Conservation (phyloP, 2,888 invertebrate genomes). For the Oligia latruncula region DNA sequence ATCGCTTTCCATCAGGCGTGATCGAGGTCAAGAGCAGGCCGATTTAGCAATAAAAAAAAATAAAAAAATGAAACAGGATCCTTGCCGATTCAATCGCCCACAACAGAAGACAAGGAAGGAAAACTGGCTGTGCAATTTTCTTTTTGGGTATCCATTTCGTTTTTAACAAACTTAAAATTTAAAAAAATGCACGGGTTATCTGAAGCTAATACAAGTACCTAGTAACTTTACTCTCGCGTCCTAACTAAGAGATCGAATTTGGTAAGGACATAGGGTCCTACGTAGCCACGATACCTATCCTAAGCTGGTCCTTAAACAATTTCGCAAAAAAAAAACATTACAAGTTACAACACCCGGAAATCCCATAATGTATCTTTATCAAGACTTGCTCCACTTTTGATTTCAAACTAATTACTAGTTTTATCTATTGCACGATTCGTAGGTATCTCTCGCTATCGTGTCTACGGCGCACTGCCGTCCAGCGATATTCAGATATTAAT, state of each 20-base stretch:
- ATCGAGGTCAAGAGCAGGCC: too few relatives aligned
- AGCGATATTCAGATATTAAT: conserved; percentile 55
- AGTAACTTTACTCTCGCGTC: too few relatives aligned
- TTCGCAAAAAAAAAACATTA: neutral
- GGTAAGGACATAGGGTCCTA: neutral
- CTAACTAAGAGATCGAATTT: too few relatives aligned
- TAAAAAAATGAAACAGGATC: neutral
- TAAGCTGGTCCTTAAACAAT: neutral
- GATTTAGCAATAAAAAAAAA: too few relatives aligned
- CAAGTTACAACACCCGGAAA: conserved; percentile 20
- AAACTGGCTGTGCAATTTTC: neutral
- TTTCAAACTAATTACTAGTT: conserved; percentile 41
- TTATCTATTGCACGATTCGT: conserved; percentile 39
- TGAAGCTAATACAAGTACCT: too few relatives aligned
- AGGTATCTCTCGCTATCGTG: conserved; percentile 29
- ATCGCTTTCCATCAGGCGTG: too few relatives aligned
- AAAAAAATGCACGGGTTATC: too few relatives aligned
- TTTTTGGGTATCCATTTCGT: neutral
- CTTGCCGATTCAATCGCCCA: too few relatives aligned
- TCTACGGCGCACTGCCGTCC: conserved; percentile 15
- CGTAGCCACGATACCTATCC: neutral
- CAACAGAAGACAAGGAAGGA: neutral
- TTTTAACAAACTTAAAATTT: too few relatives aligned
- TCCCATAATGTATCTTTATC: conserved; percentile 25
- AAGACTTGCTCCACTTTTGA: conserved; percentile 46